Conservation (phyloP, 2,113 vertebrate genomes). For the Pomatorhinus ruficollis region DNA sequence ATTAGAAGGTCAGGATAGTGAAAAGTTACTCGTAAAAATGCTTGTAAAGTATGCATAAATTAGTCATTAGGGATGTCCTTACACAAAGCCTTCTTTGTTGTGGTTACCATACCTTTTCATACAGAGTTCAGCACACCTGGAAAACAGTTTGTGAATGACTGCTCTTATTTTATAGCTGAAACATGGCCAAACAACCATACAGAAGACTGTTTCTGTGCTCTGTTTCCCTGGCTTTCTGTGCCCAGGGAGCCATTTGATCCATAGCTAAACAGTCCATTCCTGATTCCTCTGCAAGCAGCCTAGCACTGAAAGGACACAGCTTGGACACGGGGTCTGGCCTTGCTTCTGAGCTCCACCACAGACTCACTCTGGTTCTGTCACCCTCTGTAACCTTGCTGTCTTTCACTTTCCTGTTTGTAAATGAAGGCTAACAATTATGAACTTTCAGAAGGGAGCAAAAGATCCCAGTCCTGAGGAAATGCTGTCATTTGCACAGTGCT, state of each 20-base stretch:
- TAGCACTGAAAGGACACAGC: background rate
- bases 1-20: background rate
- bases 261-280: background rate
- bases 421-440: background rate
- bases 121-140: background rate
- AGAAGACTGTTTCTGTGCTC: background rate
- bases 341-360: rapidly evolving
- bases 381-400: background rate
- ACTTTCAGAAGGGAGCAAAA: background rate
- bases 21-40: background rate
- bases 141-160: background rate
- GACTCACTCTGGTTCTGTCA: background rate
- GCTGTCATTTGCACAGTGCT: background rate
- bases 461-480: background rate
- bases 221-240: background rate
- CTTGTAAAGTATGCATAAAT: background rate
- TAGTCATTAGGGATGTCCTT: background rate
- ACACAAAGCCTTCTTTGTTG: background rate
- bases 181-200: background rate
- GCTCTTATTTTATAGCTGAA: background rate
- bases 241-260: rapidly evolving
- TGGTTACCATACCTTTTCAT: background rate
- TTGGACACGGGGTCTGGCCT: rapidly evolving
- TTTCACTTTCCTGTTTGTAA: background rate
- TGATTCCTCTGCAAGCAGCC: rapidly evolving